Percentiles rank a stretch among this genome's conserved stretches.
Conservation (phyloP, 2,888 invertebrate species). For the Blastobasis adustella region DNA sequence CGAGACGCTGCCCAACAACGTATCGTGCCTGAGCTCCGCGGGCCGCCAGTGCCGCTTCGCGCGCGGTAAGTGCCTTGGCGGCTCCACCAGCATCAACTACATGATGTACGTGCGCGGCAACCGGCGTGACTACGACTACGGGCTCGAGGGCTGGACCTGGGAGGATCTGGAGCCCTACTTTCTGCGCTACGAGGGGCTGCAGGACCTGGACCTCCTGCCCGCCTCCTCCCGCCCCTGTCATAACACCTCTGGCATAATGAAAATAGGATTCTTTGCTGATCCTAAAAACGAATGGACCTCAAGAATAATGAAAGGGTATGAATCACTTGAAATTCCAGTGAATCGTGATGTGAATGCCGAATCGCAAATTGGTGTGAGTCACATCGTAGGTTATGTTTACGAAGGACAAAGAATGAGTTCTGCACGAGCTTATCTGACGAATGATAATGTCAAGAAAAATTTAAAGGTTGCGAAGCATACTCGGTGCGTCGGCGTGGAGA, state of each 20-base stretch:
- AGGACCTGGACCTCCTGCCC: slow-evolving; percentile 28
- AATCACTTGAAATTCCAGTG: slow-evolving; percentile 29
- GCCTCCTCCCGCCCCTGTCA: slow-evolving; percentile 37
- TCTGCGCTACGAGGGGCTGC: slow-evolving; percentile 28
- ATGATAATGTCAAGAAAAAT: too few species aligned
- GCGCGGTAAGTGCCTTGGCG: slow-evolving; percentile 77
- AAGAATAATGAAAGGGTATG: slow-evolving; percentile 28
- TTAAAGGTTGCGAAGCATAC: slow-evolving; percentile 35
- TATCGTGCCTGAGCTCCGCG: slow-evolving; percentile 37
- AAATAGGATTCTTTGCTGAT: slow-evolving; percentile 32
- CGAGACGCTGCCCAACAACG: slow-evolving; percentile 35
- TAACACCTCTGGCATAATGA: slow-evolving; percentile 38
- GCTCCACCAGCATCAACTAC: slow-evolving; percentile 75
- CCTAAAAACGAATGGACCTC: slow-evolving; percentile 39
- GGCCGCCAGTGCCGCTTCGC: slow-evolving; percentile 47
- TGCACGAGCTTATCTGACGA: slow-evolving; percentile 37
- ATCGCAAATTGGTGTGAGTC: slow-evolving; percentile 43
- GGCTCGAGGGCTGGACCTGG: slow-evolving; percentile 70
- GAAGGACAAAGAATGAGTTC: slow-evolving; percentile 40
- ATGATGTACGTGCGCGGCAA: slow-evolving; percentile 78
- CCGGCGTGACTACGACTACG: slow-evolving; percentile 73
- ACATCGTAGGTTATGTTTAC: slow-evolving; percentile 34
- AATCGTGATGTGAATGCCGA: slow-evolving; percentile 43
- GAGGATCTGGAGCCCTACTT: slow-evolving; percentile 35
- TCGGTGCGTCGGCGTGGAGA: slow-evolving; percentile 23